phyloP scores from a whole-genome alignment of 2,888 invertebrate species.

The Leptarthrus brevirostris region DNA sequence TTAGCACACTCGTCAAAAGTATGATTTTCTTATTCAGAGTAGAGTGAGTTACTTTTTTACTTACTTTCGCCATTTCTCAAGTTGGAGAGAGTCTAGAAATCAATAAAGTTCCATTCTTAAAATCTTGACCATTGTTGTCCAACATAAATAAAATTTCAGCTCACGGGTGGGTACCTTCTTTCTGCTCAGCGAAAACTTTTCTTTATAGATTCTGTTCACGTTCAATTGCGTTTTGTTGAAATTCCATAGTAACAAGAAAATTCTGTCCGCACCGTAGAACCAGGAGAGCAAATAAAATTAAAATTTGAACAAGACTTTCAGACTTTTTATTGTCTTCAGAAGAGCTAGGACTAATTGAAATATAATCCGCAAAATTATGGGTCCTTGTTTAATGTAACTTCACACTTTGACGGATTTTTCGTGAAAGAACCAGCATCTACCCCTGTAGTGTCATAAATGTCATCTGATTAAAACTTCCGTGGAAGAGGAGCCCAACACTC shows the following conservation, averaged over 20 bases:
- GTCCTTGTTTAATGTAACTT: constrained; percentile 32
- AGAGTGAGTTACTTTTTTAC: too few relatives aligned
- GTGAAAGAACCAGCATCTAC: background rate
- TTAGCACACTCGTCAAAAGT: too few relatives aligned
- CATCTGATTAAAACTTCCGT: constrained; percentile 6
- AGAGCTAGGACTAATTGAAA: constrained; percentile 42
- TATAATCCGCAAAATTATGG: constrained; percentile 44
- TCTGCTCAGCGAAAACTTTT: background rate
- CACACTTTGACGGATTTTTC: constrained; percentile 7
- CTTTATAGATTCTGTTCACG: constrained; percentile 34
- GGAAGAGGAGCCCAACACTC: constrained; percentile 14
- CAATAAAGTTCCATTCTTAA: too few relatives aligned
- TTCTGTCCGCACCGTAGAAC: background rate
- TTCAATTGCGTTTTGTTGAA: constrained; percentile 38
- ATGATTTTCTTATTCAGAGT: too few relatives aligned
- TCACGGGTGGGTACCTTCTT: background rate
- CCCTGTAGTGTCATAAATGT: constrained; percentile 3
- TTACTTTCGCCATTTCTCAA: too few relatives aligned
- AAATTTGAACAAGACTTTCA: constrained; percentile 41
- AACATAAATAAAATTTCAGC: too few relatives aligned
- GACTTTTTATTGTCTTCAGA: constrained; percentile 38
- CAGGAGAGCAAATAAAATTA: constrained; percentile 29
- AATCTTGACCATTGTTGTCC: too few relatives aligned
- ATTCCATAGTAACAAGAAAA: constrained; percentile 14
- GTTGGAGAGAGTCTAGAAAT: too few relatives aligned